Percentiles rank a stretch among this genome's conserved stretches.
Evolutionary conservation across 2,797 vertebrate species (phyloP).

Genomic region (Pelochelys cantorii): DNA sequence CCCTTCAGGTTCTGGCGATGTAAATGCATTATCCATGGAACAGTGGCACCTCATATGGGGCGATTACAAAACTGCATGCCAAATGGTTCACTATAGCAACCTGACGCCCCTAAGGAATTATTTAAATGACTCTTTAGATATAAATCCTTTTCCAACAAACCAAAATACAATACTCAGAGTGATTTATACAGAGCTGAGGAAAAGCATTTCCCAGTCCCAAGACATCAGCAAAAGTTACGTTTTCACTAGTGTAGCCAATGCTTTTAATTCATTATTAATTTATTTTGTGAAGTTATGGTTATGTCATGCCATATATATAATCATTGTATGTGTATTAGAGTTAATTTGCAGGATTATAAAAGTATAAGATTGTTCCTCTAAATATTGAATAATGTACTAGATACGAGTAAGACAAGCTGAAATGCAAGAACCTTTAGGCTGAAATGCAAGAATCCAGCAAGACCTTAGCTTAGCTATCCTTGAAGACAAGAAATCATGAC

Average conservation of each 20-base stretch:
- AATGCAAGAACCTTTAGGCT: too few species aligned
- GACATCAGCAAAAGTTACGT: neutral
- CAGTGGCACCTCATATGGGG: neutral
- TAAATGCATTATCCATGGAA: conserved; percentile 1
- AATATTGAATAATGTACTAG: too few species aligned
- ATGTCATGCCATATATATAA: too few species aligned
- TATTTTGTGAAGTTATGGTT: too few species aligned
- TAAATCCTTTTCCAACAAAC: neutral
- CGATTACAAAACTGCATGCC: neutral
- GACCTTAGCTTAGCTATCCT: too few species aligned
- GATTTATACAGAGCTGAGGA: conserved; percentile 5
- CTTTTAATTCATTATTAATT: too few species aligned
- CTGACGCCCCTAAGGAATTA: neutral
- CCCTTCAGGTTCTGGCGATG: neutral
- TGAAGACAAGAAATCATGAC: too few species aligned
- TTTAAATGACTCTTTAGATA: neutral
- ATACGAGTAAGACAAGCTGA: too few species aligned
- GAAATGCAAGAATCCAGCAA: too few species aligned
- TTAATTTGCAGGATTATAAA: too few species aligned
- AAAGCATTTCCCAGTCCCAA: conserved; percentile 29
- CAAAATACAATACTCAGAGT: conserved; percentile 5
- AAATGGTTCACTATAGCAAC: neutral
- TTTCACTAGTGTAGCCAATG: neutral
- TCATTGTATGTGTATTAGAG: too few species aligned
- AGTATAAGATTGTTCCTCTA: too few species aligned